Evolutionary conservation across 1,140 invertebrate genomes (phyloP).

Genomic region (Drosophila lacertosa): DNA sequence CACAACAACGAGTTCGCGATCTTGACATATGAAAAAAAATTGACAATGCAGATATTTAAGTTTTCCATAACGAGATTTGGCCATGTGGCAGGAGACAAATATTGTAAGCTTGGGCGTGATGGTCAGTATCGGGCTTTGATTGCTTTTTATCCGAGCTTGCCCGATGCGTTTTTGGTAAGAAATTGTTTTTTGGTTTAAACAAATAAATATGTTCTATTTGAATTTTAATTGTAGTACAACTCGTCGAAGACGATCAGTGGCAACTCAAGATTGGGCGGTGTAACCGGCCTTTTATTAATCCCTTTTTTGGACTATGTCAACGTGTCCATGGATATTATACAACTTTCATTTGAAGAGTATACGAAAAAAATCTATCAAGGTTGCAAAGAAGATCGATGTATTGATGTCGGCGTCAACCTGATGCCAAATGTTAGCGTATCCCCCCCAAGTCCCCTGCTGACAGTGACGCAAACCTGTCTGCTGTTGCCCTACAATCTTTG

Average conservation of each 20-base stretch:
- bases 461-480: slow-evolving; percentile 4
- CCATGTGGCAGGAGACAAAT: background rate
- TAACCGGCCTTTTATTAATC: background rate
- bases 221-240: slow-evolving; percentile 4
- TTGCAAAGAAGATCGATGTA: background rate
- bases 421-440: background rate
- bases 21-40: background rate
- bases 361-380: background rate
- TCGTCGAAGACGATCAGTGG: background rate
- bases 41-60: background rate
- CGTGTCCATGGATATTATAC: background rate
- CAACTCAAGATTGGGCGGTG: background rate
- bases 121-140: background rate
- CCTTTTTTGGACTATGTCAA: background rate
- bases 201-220: background rate
- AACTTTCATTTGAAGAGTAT: background rate
- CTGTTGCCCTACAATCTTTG: slow-evolving; percentile 4
- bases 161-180: slow-evolving; percentile 16
- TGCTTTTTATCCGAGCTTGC: background rate
- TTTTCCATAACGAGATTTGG: background rate
- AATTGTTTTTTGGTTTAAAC: background rate
- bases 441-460: background rate
- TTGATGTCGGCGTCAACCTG: slow-evolving; percentile 13
- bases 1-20: background rate
- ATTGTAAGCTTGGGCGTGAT: background rate